Conservation (phyloP, 2,888 invertebrate genomes). For the Ormyrus nitidulus region DNA sequence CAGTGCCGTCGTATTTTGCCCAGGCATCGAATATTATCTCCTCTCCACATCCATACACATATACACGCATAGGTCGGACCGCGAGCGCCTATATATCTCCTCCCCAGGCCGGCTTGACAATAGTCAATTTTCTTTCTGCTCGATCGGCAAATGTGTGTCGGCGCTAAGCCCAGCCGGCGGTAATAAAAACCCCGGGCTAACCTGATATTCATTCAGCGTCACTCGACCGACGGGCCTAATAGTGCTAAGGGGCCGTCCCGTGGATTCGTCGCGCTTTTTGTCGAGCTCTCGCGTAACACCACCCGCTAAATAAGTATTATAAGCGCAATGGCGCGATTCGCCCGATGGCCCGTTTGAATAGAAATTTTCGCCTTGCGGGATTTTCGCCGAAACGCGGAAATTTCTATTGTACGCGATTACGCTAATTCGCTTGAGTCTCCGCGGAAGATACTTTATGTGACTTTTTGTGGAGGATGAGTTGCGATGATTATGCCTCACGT, state of each 20-base stretch:
- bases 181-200: constrained; percentile 52
- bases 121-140: constrained; percentile 58
- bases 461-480: constrained; percentile 13
- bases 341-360: background rate
- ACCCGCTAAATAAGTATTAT: constrained; percentile 25
- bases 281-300: background rate
- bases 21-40: constrained; percentile 45
- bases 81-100: constrained; percentile 23
- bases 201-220: constrained; percentile 56
- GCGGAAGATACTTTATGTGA: background rate
- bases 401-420: constrained; percentile 7
- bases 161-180: constrained; percentile 29
- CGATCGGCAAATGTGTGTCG: constrained; percentile 57
- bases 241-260: constrained; percentile 28
- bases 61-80: background rate
- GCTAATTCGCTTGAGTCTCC: constrained; percentile 23
- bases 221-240: constrained; percentile 56
- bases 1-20: constrained; percentile 46
- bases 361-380: constrained; percentile 50
- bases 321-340: background rate
- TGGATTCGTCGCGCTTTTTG: constrained; percentile 55
- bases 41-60: constrained; percentile 2
- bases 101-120: constrained; percentile 32
- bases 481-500: background rate
- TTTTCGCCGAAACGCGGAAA: constrained; percentile 34